Conservation (phyloP, 2,888 invertebrate species). For the Hofmannophila pseudospretella region DNA sequence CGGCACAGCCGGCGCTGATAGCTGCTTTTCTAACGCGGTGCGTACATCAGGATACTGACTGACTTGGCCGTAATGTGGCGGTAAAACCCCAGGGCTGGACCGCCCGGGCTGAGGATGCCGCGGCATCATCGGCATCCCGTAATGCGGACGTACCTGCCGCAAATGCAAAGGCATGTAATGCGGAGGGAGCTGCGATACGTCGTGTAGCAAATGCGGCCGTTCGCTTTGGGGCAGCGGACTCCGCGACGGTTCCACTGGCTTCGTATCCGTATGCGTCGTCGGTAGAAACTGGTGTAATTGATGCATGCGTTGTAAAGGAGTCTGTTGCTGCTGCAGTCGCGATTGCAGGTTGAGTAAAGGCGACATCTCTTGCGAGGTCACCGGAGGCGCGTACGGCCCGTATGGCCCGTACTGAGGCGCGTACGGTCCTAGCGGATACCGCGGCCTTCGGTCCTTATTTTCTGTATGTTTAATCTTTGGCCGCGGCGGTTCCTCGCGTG, state of each 20-base stretch:
- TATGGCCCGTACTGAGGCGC: conserved; percentile 69
- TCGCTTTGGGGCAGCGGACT: conserved; percentile 4
- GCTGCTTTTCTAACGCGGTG: conserved; percentile 2
- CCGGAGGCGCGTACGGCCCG: conserved; percentile 59
- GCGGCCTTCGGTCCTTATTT: conserved; percentile 58
- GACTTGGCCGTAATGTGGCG: conserved; percentile 1
- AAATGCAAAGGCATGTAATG: conserved; percentile 5
- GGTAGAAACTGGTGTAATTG: conserved; percentile 19
- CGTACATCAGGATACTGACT: conserved; percentile 3
- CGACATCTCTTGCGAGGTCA: conserved; percentile 14
- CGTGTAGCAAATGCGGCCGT: conserved; percentile 14
- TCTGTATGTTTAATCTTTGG: conserved; percentile 70
- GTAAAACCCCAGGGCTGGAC: conserved; percentile 7
- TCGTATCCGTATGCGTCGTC: conserved; percentile 9
- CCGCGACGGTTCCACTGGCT: neutral
- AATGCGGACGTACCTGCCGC: neutral
- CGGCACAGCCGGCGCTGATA: conserved; percentile 5
- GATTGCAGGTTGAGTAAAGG: conserved; percentile 13
- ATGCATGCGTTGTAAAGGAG: conserved; percentile 21
- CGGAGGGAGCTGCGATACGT: conserved; percentile 5
- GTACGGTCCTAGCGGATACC: conserved; percentile 67
- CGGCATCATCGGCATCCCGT: conserved; percentile 1
- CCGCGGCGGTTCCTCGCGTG: conserved; percentile 42
- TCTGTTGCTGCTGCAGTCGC: conserved; percentile 9
- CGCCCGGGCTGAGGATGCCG: conserved; percentile 9